Evolutionary conservation across 2,797 vertebrate genomes (phyloP).

Genomic region (Sebastiscus albofasciatus): DNA sequence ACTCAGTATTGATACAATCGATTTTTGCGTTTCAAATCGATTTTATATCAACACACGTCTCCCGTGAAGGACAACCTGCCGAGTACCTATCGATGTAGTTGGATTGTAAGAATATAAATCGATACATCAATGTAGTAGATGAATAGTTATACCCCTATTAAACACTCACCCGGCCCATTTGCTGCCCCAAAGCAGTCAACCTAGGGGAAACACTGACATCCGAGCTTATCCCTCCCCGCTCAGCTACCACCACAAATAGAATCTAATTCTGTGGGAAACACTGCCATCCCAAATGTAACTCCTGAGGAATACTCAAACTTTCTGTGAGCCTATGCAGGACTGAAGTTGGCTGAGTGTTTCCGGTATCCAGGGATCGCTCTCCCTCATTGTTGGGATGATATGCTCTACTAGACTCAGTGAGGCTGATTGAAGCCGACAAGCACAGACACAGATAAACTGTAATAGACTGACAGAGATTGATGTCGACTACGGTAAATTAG

Average conservation of each 20-base stretch:
- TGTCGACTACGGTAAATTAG: conserved; percentile 35
- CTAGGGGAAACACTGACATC: neutral
- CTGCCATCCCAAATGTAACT: conserved; percentile 10
- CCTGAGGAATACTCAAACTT: neutral
- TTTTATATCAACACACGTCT: too few relatives aligned
- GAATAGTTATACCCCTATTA: neutral
- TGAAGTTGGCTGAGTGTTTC: neutral
- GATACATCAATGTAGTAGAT: fast-evolving
- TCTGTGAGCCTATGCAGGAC: neutral
- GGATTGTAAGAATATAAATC: too few relatives aligned
- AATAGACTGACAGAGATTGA: conserved; percentile 55
- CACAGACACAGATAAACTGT: conserved; percentile 35
- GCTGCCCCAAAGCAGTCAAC: neutral
- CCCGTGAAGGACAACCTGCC: too few relatives aligned
- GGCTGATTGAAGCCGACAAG: conserved; percentile 55
- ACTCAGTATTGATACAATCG: too few relatives aligned
- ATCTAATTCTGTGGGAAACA: neutral
- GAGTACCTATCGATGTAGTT: too few relatives aligned
- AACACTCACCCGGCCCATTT: neutral
- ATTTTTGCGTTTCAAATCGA: too few relatives aligned
- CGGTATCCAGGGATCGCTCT: conserved; percentile 12
- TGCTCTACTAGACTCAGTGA: conserved; percentile 28
- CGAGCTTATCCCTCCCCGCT: neutral
- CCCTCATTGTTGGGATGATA: conserved; percentile 29
- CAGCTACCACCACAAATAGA: neutral